These are phyloP conservation scores for Strigamia crassipes DNA, from an alignment of 2,888 invertebrate genomes.

Conservation along the genomic window DNA sequence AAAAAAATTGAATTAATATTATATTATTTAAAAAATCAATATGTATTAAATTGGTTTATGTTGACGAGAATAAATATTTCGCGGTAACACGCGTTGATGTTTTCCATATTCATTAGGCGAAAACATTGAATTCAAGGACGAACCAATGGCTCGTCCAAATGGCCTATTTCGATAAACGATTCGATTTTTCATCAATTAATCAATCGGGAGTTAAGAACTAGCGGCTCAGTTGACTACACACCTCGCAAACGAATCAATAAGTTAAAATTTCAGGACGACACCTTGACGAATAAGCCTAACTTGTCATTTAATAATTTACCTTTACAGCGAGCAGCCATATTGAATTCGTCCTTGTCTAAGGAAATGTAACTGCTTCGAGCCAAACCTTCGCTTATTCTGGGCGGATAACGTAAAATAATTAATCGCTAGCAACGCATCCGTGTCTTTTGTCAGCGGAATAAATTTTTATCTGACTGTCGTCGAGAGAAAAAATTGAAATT, in stretches of 20 bases:
- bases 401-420: background rate
- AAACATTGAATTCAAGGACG: background rate
- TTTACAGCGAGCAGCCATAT: conserved; percentile 25
- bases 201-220: background rate
- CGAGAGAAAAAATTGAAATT: background rate
- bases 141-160: background rate
- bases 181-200: background rate
- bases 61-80: no score
- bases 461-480: background rate
- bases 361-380: background rate
- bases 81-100: background rate
- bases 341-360: conserved; percentile 34
- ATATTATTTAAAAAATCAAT: background rate
- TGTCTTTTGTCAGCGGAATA: background rate
- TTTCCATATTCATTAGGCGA: background rate
- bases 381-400: background rate
- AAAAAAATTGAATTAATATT: background rate
- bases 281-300: conserved; percentile 7
- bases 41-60: background rate
- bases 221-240: background rate
- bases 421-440: background rate
- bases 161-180: background rate
- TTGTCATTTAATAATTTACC: conserved; percentile 28
- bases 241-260: background rate
- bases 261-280: background rate